These are phyloP conservation scores for Cotesia chilonis DNA, from an alignment of 1,140 invertebrate species.

Conservation along the genomic window DNA sequence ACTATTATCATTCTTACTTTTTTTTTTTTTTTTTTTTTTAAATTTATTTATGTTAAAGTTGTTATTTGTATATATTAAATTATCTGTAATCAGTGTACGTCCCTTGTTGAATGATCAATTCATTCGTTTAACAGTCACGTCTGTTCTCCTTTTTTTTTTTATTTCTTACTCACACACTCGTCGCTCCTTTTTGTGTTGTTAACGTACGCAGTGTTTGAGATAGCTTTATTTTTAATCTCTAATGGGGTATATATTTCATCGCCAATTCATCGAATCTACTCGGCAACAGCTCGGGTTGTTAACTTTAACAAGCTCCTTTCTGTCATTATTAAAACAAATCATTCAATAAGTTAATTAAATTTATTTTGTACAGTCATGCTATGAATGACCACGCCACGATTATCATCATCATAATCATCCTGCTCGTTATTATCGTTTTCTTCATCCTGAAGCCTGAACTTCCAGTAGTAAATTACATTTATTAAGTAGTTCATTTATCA, in stretches of 20 bases:
- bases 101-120: too few relatives aligned
- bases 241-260: conserved; percentile 1
- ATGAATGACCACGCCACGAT: conserved; percentile 5
- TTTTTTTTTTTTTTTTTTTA: neutral
- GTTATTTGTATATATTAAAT: neutral
- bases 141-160: too few relatives aligned
- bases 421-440: too few relatives aligned
- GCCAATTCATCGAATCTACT: neutral
- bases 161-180: too few relatives aligned
- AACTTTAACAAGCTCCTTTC: conserved; percentile 16
- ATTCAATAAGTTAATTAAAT: conserved; percentile 16
- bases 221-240: too few relatives aligned
- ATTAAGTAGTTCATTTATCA: conserved; percentile 5
- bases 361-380: conserved; percentile 4
- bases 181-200: too few relatives aligned
- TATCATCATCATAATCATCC: too few relatives aligned
- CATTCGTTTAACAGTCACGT: too few relatives aligned
- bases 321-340: conserved; percentile 18
- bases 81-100: too few relatives aligned
- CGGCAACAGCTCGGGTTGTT: neutral
- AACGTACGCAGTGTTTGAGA: too few relatives aligned
- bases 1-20: neutral
- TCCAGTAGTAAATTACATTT: conserved; percentile 4
- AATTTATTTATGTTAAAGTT: neutral
- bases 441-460: neutral